Base-by-base conservation (phyloP, 2,113 vertebrate species). In the Trichechus manatus region DNA sequence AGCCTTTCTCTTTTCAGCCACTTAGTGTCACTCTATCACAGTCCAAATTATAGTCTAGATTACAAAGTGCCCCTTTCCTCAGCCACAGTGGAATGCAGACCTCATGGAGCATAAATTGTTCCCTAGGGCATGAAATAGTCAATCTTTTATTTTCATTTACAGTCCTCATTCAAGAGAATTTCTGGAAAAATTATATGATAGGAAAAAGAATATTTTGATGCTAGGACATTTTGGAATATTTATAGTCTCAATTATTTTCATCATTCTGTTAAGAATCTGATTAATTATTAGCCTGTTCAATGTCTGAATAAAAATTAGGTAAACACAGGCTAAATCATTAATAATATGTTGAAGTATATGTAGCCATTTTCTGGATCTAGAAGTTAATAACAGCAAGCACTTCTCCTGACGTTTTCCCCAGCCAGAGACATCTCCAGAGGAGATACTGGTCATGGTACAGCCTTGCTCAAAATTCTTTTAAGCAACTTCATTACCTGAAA, bases 21-120 rank as follows among this genome's bases (percentile, higher is more conserved):
- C 97, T 97, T 95, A 97, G 97, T 96, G 91, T 95, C 98, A 94
- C 83, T 95, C 89, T 96, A 96, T 91, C 78, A 96, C 89, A 97
- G 79, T 63, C 92, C 91, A 97, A 83, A 84, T 97, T 86, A 88
- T 66, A 96, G 6, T 7, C 63, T 95, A 91, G 96, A 97, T 96
- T 95, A 74, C 29, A 94, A 97, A 98, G 89, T 3, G 6, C 47
- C 81, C 79, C 39, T 96, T 82, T 53, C 89, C 56, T 93, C 78
- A 63, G 74, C 75, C 77, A 89, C 33, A 68, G 59, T 29, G 63
- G 72, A 97, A 66, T 64, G 63, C 59, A 82, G 64, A 84, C n/a
- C 64, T 23, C 9, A 25, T 1, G n/a, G 36, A 84, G 14, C 87
- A 86, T 64, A 50, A 17, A 13, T 84, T 82, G 44, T 85, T 92